phyloP scores from a whole-genome alignment of 2,888 invertebrate species.

The Scelioninae gen. 1 region DNA sequence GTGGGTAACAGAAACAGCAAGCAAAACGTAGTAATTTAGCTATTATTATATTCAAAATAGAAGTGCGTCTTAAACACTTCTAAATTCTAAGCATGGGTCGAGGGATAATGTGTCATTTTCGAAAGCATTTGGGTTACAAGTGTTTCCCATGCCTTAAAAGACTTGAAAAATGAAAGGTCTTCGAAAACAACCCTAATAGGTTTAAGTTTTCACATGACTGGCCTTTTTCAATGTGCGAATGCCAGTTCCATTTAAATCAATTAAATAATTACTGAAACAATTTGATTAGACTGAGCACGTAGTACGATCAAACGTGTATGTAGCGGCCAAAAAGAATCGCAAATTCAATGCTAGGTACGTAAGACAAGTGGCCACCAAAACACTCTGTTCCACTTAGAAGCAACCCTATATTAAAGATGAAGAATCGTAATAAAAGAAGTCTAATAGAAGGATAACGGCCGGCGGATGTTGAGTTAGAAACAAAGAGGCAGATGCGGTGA shows the following conservation, averaged over 20 bases:
- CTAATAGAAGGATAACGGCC: slow-evolving; percentile 66
- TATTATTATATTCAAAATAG: slow-evolving; percentile 17
- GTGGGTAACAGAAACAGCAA: too few species aligned
- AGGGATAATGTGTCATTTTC: slow-evolving; percentile 34
- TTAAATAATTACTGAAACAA: slow-evolving; percentile 61
- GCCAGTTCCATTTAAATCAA: neutral
- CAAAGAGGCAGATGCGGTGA: slow-evolving; percentile 70
- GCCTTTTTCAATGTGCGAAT: slow-evolving; percentile 22
- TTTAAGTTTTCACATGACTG: slow-evolving; percentile 41
- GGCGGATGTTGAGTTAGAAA: slow-evolving; percentile 65
- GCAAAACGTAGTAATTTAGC: neutral
- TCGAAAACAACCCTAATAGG: slow-evolving; percentile 15
- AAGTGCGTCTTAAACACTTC: neutral
- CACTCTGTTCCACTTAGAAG: slow-evolving; percentile 57
- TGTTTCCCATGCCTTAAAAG: slow-evolving; percentile 16
- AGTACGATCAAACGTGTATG: neutral
- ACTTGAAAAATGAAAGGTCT: slow-evolving; percentile 8
- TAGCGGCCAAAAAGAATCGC: slow-evolving; percentile 2
- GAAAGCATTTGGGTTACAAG: slow-evolving; percentile 33
- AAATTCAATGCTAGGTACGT: slow-evolving; percentile 55
- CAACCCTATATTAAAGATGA: slow-evolving; percentile 59
- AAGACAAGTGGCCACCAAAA: slow-evolving; percentile 61
- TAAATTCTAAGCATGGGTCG: neutral
- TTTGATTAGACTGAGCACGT: neutral
- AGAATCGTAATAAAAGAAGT: slow-evolving; percentile 67